Percentiles rank a stretch among this genome's conserved stretches.
Conservation (phyloP, 2,888 invertebrate species). For the Antitype chi region DNA sequence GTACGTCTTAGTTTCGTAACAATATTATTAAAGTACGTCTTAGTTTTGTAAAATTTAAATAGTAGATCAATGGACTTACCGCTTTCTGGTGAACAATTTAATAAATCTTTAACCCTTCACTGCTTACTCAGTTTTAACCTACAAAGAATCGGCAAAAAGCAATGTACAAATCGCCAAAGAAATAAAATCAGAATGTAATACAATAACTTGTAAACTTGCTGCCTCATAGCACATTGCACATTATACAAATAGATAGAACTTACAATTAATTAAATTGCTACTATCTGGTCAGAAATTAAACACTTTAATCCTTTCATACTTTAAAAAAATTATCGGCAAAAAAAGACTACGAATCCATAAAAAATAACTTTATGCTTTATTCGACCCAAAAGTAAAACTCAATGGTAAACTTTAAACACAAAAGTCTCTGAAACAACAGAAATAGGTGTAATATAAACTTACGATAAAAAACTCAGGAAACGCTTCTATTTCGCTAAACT, state of each 20-base stretch:
- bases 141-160: background rate
- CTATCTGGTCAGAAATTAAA: background rate
- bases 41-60: background rate
- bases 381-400: background rate
- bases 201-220: background rate
- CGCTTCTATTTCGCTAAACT: constrained; percentile 10
- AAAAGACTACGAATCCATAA: background rate
- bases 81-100: background rate
- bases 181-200: too few relatives aligned
- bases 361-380: background rate
- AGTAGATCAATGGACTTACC: background rate
- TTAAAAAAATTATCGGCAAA: background rate
- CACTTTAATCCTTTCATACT: background rate
- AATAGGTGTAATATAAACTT: constrained; percentile 22
- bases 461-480: background rate
- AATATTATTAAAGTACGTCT: too few relatives aligned
- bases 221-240: background rate
- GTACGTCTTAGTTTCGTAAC: too few relatives aligned
- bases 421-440: constrained; percentile 12
- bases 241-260: background rate
- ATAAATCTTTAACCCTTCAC: background rate
- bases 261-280: background rate
- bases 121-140: background rate
- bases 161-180: background rate
- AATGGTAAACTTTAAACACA: constrained; percentile 5